Conservation (phyloP, 92 coral and sea anemone genomes). For the Phenganax subtilis region DNA sequence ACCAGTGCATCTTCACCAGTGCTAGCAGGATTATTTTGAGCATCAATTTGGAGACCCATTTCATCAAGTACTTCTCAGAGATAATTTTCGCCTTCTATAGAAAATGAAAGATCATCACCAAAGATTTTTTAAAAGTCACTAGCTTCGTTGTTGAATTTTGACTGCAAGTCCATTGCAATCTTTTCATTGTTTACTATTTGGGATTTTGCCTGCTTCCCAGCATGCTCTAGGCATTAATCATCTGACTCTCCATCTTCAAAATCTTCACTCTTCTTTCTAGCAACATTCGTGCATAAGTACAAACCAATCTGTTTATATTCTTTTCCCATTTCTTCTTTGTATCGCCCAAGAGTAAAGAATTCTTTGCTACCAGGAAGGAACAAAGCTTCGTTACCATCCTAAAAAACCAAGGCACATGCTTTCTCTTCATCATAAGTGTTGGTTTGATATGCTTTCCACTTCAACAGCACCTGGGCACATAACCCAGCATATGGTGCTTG, state of each 20-base stretch:
- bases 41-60: background rate
- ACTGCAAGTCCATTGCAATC: slow-evolving; percentile 17
- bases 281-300: slow-evolving; percentile 44
- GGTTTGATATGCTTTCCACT: slow-evolving; percentile 57
- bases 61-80: background rate
- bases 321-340: slow-evolving; percentile 57
- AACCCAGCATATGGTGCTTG: slow-evolving; percentile 45
- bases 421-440: slow-evolving; percentile 45
- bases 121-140: background rate
- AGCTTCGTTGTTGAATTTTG: slow-evolving; percentile 15
- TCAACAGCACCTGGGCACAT: slow-evolving; percentile 3
- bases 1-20: background rate
- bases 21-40: background rate
- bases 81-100: background rate
- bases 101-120: slow-evolving; percentile 3
- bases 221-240: background rate
- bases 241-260: background rate
- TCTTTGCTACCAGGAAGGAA: slow-evolving; percentile 61
- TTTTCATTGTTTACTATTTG: slow-evolving; percentile 13
- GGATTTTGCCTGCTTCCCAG: background rate
- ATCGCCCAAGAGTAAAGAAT: slow-evolving; percentile 53
- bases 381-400: slow-evolving; percentile 55
- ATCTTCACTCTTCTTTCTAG: slow-evolving; percentile 6
- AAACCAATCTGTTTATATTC: slow-evolving; percentile 57
- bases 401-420: slow-evolving; percentile 45